A percentile compares a stretch with the other conserved stretches of the same genome.
Evolutionary conservation across 2,113 vertebrate species (phyloP).

Genomic region (Dromaius novaehollandiae): DNA sequence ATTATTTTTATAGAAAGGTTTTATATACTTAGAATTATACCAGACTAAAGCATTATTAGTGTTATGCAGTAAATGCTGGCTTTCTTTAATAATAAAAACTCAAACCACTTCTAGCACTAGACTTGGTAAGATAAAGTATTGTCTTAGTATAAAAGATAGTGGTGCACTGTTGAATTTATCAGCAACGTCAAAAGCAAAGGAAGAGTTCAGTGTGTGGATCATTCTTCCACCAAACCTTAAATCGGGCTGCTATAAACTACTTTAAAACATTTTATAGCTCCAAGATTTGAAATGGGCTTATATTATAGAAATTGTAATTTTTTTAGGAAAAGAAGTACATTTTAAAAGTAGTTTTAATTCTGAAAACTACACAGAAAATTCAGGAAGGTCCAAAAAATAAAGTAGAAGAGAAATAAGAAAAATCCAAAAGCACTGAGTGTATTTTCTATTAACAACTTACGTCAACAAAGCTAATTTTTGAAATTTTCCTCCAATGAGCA

Average conservation of each 20-base stretch:
- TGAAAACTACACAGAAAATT: neutral
- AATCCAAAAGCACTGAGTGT: neutral
- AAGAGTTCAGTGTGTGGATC: neutral
- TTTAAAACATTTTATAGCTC: neutral
- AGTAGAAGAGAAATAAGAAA: neutral
- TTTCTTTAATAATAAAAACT: neutral
- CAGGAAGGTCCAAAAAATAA: neutral
- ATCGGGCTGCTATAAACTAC: neutral
- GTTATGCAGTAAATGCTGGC: neutral
- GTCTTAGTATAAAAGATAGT: neutral
- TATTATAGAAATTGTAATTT: neutral
- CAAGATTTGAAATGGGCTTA: neutral
- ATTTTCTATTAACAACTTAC: neutral
- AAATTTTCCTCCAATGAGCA: neutral
- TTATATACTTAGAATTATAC: neutral
- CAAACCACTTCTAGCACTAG: neutral
- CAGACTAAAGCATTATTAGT: neutral
- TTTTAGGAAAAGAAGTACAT: neutral
- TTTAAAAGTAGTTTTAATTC: neutral
- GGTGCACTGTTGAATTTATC: neutral
- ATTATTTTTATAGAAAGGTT: neutral
- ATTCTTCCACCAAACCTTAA: neutral
- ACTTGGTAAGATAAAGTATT: neutral
- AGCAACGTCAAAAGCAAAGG: neutral
- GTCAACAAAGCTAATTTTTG: neutral